Evolutionary conservation across 1,140 invertebrate species (phyloP).

Genomic region (Rhagoletis pomonella): DNA sequence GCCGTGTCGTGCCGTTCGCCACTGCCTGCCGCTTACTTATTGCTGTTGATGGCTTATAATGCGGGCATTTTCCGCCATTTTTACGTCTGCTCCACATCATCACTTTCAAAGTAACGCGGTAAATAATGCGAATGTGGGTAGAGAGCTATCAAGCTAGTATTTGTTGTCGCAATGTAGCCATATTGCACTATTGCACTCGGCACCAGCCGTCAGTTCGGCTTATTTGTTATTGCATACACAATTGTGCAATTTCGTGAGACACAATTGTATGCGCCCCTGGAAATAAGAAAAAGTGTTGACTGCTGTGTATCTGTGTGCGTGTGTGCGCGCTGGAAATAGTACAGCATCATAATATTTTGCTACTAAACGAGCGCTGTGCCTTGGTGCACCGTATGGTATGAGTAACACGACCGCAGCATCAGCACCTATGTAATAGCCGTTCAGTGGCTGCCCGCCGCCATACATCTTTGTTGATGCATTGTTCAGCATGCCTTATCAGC

Average conservation of each 20-base stretch:
- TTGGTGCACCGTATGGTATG: too few species aligned
- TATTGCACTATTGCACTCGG: neutral
- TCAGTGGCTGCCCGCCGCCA: too few species aligned
- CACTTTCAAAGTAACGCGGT: neutral
- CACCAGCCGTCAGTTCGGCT: neutral
- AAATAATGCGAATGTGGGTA: neutral
- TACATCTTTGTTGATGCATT: too few species aligned
- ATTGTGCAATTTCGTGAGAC: neutral
- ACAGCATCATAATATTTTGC: too few species aligned
- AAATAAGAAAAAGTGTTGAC: too few species aligned
- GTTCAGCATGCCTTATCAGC: too few species aligned
- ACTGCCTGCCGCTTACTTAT: neutral
- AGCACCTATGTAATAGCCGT: too few species aligned
- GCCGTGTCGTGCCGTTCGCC: neutral
- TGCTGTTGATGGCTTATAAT: slow-evolving; percentile 36
- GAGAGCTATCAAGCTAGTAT: neutral
- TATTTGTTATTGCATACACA: neutral
- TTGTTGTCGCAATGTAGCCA: neutral
- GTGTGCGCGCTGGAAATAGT: too few species aligned
- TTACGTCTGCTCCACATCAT: slow-evolving; percentile 19
- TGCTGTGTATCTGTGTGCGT: too few species aligned
- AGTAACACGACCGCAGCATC: too few species aligned
- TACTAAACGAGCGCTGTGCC: too few species aligned
- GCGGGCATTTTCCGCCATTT: slow-evolving; percentile 21
- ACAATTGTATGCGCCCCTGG: too few species aligned